Evolutionary conservation across 2,113 vertebrate species (phyloP).

Genomic region (Catagonus wagneri): DNA sequence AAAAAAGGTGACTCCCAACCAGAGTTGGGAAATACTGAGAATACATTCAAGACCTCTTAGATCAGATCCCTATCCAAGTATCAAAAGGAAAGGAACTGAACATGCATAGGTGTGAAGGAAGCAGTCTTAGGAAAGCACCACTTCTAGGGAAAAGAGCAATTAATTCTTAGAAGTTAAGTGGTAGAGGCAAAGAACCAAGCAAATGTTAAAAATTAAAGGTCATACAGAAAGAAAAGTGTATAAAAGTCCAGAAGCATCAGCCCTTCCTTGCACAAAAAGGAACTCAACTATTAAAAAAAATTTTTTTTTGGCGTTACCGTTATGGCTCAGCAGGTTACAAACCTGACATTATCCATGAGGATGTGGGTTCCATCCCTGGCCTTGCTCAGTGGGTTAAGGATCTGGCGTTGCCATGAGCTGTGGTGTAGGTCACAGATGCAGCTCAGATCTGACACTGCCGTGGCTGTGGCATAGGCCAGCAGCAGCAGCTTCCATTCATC

Average conservation of each 20-base stretch:
- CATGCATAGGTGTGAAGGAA: neutral
- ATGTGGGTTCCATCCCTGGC: too few relatives aligned
- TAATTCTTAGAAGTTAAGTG: neutral
- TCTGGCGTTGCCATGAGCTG: too few relatives aligned
- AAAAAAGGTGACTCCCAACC: neutral
- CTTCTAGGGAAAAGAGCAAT: neutral
- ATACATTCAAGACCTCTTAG: neutral
- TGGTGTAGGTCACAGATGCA: too few relatives aligned
- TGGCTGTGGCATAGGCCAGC: too few relatives aligned
- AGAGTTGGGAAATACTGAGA: neutral
- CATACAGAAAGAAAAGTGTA: neutral
- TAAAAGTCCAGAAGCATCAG: neutral
- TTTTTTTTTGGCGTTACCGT: too few relatives aligned
- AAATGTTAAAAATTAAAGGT: neutral
- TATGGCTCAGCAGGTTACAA: too few relatives aligned
- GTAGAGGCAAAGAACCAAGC: neutral
- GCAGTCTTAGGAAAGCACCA: neutral
- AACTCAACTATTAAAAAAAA: neutral
- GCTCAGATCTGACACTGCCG: too few relatives aligned
- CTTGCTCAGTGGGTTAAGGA: too few relatives aligned
- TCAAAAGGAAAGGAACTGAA: neutral
- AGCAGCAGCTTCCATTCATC: too few relatives aligned
- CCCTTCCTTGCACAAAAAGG: neutral
- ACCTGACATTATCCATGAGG: too few relatives aligned
- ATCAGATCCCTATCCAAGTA: neutral